phyloP scores from a whole-genome alignment of 2,888 invertebrate species.

The Glaucopsyche alexis region DNA sequence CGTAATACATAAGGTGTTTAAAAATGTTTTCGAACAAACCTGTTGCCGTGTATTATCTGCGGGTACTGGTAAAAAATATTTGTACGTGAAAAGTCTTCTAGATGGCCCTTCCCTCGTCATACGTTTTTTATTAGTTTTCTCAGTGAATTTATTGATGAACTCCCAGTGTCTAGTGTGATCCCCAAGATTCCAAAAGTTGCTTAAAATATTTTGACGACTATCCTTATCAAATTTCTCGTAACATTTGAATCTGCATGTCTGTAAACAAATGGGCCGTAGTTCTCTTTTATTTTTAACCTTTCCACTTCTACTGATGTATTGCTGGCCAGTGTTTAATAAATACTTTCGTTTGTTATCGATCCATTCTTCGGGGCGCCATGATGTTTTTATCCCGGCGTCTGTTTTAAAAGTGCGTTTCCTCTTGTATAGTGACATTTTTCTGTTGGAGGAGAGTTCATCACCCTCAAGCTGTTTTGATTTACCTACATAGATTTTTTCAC shows the following conservation, averaged over 20 bases:
- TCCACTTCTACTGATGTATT: constrained; percentile 2
- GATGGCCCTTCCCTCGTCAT: not conserved
- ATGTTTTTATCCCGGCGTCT: not conserved
- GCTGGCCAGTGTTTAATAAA: constrained; percentile 1
- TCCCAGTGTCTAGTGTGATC: not conserved
- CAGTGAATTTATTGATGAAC: not conserved
- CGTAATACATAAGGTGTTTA: constrained; percentile 14
- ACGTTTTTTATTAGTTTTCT: constrained; percentile 2
- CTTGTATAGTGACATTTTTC: not conserved
- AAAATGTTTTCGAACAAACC: constrained; percentile 12
- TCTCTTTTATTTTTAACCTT: not conserved
- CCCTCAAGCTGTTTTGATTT: not conserved
- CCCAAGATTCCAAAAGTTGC: not conserved
- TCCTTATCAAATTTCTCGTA: not conserved
- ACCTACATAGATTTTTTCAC: not conserved
- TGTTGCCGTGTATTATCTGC: not conserved
- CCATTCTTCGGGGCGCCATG: not conserved
- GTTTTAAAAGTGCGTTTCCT: not conserved
- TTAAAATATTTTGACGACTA: constrained; percentile 10
- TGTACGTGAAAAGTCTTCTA: constrained; percentile 8
- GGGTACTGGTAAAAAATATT: constrained; percentile 19
- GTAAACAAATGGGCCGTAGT: not conserved
- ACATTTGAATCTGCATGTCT: constrained; percentile 16
- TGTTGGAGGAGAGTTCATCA: not conserved
- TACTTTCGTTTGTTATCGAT: not conserved